Evolutionary conservation across 1,140 invertebrate genomes (phyloP), one percentile per base, ranked within the genome.

Genomic region (Trichomalopsis sarcophagae): DNA sequence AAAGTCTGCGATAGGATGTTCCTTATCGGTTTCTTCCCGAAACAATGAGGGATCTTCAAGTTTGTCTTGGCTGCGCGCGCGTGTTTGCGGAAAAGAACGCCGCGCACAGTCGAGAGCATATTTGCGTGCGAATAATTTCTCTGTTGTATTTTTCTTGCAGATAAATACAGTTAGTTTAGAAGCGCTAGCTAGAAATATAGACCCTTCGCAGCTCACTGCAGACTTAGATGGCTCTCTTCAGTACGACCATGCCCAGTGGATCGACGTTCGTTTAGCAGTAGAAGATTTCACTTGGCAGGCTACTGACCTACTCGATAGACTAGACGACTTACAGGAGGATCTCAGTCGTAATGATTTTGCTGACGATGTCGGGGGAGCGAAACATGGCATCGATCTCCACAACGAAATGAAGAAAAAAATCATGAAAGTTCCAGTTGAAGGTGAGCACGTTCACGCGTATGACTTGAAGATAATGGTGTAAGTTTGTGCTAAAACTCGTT

Each of bases 221-320:
- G 98, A 99, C 92, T 96, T 99, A 91, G 98, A 99, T 89, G 98
- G 98, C 66, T 97, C 96, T 13, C 94, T 99, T 86, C 95, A 96
- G 88, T 99, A 99, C 93, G 98, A 99, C 92, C 98, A 99, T 94
- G 95, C 97, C 87, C 97, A 98, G 90, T 99, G 98, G 98, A 97
- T 99, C 87, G 98, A 99, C 89, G 96, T 98, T 44, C 95, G 98
- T 93, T 92, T 99, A 91, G 97, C 97, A 79, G 95, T 99, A 84
- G 98, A 99, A 94, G 98, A 99, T 91, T 98, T 99, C 91, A 96
- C 97, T 81, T 99, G 97, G 97, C 97, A 98, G 94, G 97, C 98
- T 2, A 96, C 96, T 40, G 98, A 99, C 91, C 94, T 99, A 84
- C 94, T 99, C 62, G 97, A 98, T 91, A 95, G 97, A 81, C 94